Conservation (phyloP, 2,888 invertebrate species). For the Melinopterus prodromus region DNA sequence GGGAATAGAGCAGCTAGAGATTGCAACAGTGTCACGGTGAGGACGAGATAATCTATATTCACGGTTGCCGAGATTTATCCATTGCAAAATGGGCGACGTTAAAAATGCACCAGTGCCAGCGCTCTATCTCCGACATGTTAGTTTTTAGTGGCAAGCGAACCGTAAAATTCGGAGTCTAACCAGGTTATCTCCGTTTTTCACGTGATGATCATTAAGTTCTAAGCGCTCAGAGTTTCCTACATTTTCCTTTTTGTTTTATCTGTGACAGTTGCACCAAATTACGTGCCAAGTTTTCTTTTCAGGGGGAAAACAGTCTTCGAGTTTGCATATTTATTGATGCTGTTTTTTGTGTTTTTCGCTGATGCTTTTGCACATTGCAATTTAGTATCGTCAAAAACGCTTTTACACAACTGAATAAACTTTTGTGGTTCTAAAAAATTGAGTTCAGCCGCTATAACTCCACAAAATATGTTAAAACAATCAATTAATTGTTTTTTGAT, state of each 20-base stretch:
- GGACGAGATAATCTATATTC: slow-evolving; percentile 24
- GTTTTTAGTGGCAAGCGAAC: neutral
- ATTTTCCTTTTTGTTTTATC: neutral
- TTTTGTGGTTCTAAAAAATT: too few species aligned
- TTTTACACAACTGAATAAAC: too few species aligned
- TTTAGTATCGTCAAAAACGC: too few species aligned
- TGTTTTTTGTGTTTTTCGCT: too few species aligned
- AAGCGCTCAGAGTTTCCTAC: neutral
- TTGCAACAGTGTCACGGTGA: slow-evolving; percentile 5
- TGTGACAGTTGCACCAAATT: too few species aligned
- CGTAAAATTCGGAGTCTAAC: neutral
- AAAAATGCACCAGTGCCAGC: neutral
- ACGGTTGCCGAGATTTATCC: slow-evolving; percentile 17
- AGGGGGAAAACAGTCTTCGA: too few species aligned
- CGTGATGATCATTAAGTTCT: neutral
- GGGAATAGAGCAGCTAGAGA: neutral
- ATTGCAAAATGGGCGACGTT: neutral
- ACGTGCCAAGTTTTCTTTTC: too few species aligned
- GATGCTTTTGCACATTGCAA: too few species aligned
- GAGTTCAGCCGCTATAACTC: too few species aligned
- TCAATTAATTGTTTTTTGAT: too few species aligned
- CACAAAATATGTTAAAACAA: too few species aligned
- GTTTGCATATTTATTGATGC: too few species aligned
- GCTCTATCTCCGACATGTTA: neutral
- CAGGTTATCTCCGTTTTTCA: neutral